Base-by-base conservation (phyloP, 2,888 invertebrate genomes). In the Homarus gammarus region DNA sequence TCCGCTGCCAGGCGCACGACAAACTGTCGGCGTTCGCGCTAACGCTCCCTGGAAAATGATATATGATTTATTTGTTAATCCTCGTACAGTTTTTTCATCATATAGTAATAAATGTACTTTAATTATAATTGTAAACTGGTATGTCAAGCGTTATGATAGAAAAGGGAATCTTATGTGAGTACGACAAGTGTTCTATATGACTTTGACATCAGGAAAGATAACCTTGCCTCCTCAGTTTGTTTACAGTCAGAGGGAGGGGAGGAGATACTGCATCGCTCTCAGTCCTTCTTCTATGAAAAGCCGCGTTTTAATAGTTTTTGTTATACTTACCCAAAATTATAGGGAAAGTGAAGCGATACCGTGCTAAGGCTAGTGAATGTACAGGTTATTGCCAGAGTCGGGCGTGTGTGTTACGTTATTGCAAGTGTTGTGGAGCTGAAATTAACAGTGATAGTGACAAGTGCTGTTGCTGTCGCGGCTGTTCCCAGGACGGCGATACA, bases 171-270 rank as follows among this genome's bases (percentile, higher is more conserved):
- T 36, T 40, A 27, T 82, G 40, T 22, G 68, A 8, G 81, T 82
- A 82, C 81, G 81, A 82, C 81, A 82, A 64, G 33, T 68, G n/a
- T 68, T 31, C 38, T 15, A 18, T 82, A 61, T 68, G 81, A 82
- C 81, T 82, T 82, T 82, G 81, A 82, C 81, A 82, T 82, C 68
- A 33, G 81, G 81, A 82, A 51, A 82, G 81, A 82, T 82, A 82
- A 82, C 81, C 81, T 82, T 82, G 81, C 81, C 56, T 56, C 68
- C 38, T 82, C 81, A 82, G 81, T 82, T 82, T 82, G 81, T 82
- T 82, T 82, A 82, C 38, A 82, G 81, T 82, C 81, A 44, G 22
- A 6, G 51, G 10, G 33, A 68, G 61, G 81, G 10, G 10, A 12
- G 64, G 64, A 82, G 81, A 44, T 82, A 82, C 31, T 40, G 68